Base-by-base conservation (phyloP, 1,140 invertebrate genomes). In the Papilio helenus region DNA sequence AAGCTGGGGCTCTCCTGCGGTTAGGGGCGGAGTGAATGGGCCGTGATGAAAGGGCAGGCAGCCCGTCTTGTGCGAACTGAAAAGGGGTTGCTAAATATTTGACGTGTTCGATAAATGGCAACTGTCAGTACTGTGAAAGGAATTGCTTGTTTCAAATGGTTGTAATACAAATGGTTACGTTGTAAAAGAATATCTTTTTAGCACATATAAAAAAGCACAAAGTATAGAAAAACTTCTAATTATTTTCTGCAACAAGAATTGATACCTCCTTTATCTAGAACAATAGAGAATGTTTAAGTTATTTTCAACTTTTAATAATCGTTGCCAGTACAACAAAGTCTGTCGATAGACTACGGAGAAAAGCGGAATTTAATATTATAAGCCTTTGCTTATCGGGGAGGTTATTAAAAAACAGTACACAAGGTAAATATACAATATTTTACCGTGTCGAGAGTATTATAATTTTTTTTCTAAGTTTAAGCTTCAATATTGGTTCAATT, bases 1-100 rank as follows among this genome's bases (percentile, higher is more conserved):
- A 92, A 91, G 90, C 89, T 91, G 91, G 76, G 73, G 76, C 80
- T 68, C 83, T 85, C 89, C 83, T 90, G 88, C 80, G 87, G 90
- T 90, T 86, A 85, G 84, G 85, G 51, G 76, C 55, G 76, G 83
- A 79, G 79, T 78, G 68, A 80, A 76, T 72, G 80, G 71, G 55
- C 73, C 26, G 51, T 44, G 65, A 46, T 72, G 61, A 80, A 79
- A 79, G 84, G 80, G 82, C 79, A 55, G 34, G 26, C 42, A 44
- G 68, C 79, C 68, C 23, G 51, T 76, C 29, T 73, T 51, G 46
- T 34, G 65, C 73, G 73, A 51, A 49, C 34, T 20, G 61, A 76
- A 71, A 77, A 77, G 58, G 76, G 76, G 34, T 42, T 73, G 80
- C 82, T 83, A 81, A 79, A 83, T 83, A 82, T 85, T 81, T 83